Evolutionary conservation across 2,888 invertebrate genomes (phyloP).

Genomic region (Mylabris sibirica): DNA sequence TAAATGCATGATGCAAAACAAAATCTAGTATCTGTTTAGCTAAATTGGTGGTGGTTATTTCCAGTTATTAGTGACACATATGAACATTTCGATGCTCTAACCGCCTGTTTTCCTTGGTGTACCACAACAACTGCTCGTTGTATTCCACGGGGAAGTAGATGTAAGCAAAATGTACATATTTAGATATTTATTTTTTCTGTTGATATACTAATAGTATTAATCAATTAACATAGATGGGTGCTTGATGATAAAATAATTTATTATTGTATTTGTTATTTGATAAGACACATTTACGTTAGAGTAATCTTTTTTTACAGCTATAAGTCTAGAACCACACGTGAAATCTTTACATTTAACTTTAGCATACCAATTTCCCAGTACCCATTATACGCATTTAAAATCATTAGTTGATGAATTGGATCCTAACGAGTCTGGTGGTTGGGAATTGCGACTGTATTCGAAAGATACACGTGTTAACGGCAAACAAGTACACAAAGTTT

Average conservation of each 20-base stretch:
- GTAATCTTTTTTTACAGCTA: slow-evolving; percentile 63
- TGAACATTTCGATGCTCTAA: slow-evolving; percentile 77
- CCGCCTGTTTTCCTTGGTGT: slow-evolving; percentile 82
- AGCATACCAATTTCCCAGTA: slow-evolving; percentile 84
- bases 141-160: slow-evolving; percentile 69
- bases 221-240: slow-evolving; percentile 4
- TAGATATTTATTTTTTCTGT: neutral
- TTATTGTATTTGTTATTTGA: neutral
- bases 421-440: slow-evolving; percentile 71
- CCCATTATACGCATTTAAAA: slow-evolving; percentile 76
- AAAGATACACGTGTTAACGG: slow-evolving; percentile 79
- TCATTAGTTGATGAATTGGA: slow-evolving; percentile 77
- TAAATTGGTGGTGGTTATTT: slow-evolving; percentile 57
- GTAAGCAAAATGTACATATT: slow-evolving; percentile 60
- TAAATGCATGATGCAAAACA: neutral
- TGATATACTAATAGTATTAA: neutral
- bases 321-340: slow-evolving; percentile 79
- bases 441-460: slow-evolving; percentile 90
- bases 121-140: slow-evolving; percentile 69
- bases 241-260: neutral
- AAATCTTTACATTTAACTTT: slow-evolving; percentile 88
- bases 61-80: slow-evolving; percentile 75
- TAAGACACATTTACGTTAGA: neutral
- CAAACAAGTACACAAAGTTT: slow-evolving; percentile 68
- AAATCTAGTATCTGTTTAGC: slow-evolving; percentile 13